Evolutionary conservation across 1,140 invertebrate genomes (phyloP).

Genomic region (Coenobita brevimanus): DNA sequence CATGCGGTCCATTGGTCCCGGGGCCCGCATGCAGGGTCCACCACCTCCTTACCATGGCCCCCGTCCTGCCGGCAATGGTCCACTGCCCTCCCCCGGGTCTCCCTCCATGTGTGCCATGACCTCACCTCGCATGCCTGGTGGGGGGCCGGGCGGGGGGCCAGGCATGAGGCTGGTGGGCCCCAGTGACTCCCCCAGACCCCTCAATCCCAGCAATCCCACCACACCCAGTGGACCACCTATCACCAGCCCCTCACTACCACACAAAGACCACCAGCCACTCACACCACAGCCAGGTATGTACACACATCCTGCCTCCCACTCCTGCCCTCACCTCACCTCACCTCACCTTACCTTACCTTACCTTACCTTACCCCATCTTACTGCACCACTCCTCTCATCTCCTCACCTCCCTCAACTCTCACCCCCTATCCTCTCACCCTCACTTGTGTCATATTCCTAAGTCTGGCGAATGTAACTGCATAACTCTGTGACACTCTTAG

Average conservation of each 20-base stretch:
- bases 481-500: no score
- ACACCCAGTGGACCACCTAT: conserved; percentile 69
- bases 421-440: no score
- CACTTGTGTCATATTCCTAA: no score
- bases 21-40: conserved; percentile 81
- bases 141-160: conserved; percentile 45
- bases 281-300: conserved; percentile 75
- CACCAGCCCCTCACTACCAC: conserved; percentile 73
- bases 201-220: conserved; percentile 69
- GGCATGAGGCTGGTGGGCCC: conserved; percentile 59
- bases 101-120: conserved; percentile 69
- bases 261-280: conserved; percentile 82
- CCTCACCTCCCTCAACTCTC: no score
- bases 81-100: conserved; percentile 70
- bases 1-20: conserved; percentile 69
- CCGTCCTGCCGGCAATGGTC: conserved; percentile 68
- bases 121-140: conserved; percentile 66
- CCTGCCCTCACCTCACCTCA: no score
- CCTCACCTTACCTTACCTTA: no score
- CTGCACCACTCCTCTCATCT: no score
- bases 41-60: conserved; percentile 85
- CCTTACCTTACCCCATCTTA: no score
- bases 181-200: conserved; percentile 67
- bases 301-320: no score
- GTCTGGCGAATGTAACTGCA: no score